phyloP scores from a whole-genome alignment of 2,797 vertebrate genomes.

The Cirrhinus mrigala region DNA sequence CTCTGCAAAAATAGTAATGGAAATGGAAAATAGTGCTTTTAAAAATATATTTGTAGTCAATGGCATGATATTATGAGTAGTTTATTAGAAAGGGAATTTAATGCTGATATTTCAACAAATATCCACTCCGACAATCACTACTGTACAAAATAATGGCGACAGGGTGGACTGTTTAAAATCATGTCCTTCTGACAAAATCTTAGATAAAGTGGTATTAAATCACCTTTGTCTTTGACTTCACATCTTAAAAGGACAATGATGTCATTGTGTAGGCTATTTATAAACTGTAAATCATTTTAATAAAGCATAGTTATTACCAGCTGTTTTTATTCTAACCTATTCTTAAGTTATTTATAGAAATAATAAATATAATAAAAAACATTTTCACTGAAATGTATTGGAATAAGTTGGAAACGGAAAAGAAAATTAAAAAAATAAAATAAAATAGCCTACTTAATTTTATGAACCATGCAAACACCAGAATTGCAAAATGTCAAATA shows the following conservation, averaged over 20 bases:
- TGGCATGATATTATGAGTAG: background rate
- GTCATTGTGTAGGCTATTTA: background rate
- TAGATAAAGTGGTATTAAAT: background rate
- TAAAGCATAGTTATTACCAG: background rate
- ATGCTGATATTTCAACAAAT: background rate
- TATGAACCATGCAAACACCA: constrained; percentile 15
- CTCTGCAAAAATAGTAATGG: background rate
- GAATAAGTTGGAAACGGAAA: background rate
- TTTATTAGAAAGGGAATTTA: background rate
- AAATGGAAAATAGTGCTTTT: background rate
- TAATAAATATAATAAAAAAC: too few relatives aligned
- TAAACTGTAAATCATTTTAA: background rate
- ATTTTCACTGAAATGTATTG: background rate
- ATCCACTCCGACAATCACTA: background rate
- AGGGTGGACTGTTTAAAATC: background rate
- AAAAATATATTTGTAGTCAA: background rate
- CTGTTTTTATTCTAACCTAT: background rate
- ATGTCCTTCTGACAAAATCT: background rate
- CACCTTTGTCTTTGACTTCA: background rate
- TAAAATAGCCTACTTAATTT: constrained; percentile 20
- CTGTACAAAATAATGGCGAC: background rate
- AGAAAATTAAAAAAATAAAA: too few relatives aligned
- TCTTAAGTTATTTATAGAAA: background rate
- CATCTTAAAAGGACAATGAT: background rate
- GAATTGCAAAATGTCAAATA: constrained; percentile 7